Conservation (phyloP, 1,140 invertebrate species). For the Lucilia sericata region DNA sequence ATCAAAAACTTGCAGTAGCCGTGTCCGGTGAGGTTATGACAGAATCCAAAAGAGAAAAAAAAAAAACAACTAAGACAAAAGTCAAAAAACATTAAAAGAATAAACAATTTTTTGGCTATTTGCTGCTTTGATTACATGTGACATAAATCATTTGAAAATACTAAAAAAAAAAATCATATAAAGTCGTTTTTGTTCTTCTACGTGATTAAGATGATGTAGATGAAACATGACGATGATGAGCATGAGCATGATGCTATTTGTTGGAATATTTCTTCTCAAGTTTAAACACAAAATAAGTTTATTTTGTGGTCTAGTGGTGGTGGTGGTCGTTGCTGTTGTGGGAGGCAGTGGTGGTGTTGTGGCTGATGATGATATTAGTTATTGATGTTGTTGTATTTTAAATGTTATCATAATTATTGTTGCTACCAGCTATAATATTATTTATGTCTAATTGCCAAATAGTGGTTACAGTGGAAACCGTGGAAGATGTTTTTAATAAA, state of each 20-base stretch:
- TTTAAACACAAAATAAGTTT: background rate
- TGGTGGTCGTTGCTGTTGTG: background rate
- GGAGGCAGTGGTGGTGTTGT: background rate
- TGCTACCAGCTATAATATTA: background rate
- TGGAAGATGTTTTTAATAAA: too few species aligned
- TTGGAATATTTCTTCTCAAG: background rate
- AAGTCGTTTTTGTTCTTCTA: background rate
- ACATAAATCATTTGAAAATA: conserved; percentile 1
- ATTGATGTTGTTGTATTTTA: background rate
- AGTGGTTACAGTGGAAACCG: too few species aligned
- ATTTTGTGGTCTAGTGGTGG: background rate
- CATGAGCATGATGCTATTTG: background rate
- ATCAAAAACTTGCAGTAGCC: too few species aligned
- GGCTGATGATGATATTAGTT: background rate
- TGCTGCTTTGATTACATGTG: background rate
- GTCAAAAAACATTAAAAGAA: too few species aligned
- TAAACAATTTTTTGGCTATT: too few species aligned
- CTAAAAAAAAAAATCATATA: background rate
- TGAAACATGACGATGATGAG: too few species aligned
- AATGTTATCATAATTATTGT: conserved; percentile 13
- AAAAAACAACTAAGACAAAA: too few species aligned
- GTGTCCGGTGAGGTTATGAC: too few species aligned
- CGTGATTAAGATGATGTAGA: background rate
- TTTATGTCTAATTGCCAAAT: too few species aligned
- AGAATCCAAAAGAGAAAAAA: too few species aligned